These are phyloP conservation scores for Argyresthia goedartella DNA, from an alignment of 2,888 invertebrate species.

Conservation along the genomic window DNA sequence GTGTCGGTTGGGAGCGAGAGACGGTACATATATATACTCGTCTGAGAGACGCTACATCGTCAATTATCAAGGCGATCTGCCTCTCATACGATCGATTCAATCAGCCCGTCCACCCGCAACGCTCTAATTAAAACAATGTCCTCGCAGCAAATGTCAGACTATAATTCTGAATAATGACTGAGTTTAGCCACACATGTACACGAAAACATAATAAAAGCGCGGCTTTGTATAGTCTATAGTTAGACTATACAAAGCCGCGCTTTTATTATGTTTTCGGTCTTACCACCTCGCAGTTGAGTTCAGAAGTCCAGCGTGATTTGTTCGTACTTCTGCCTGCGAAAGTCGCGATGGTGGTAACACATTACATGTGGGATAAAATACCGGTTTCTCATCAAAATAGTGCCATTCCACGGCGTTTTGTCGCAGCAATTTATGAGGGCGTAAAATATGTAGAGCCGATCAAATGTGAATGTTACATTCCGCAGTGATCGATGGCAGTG, in stretches of 20 bases:
- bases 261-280: neutral
- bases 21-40: too few species aligned
- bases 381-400: neutral
- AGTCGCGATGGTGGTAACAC: neutral
- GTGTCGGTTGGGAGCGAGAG: too few species aligned
- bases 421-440: constrained; percentile 11
- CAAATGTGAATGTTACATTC: constrained; percentile 35
- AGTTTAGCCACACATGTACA: too few species aligned
- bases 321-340: neutral
- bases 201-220: neutral
- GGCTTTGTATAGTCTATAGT: neutral
- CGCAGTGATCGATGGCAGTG: constrained; percentile 48
- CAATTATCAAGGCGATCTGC: constrained; percentile 51
- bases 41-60: neutral
- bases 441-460: constrained; percentile 30
- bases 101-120: neutral
- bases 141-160: too few species aligned
- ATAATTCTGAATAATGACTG: too few species aligned
- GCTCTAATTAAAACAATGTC: neutral
- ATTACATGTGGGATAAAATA: neutral
- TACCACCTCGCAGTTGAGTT: too few species aligned
- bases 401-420: neutral
- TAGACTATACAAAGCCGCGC: neutral
- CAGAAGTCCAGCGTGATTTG: too few species aligned
- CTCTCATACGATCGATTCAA: constrained; percentile 24